Base-by-base conservation (phyloP, 2,113 vertebrate genomes). In the Dipodomys stephensi region DNA sequence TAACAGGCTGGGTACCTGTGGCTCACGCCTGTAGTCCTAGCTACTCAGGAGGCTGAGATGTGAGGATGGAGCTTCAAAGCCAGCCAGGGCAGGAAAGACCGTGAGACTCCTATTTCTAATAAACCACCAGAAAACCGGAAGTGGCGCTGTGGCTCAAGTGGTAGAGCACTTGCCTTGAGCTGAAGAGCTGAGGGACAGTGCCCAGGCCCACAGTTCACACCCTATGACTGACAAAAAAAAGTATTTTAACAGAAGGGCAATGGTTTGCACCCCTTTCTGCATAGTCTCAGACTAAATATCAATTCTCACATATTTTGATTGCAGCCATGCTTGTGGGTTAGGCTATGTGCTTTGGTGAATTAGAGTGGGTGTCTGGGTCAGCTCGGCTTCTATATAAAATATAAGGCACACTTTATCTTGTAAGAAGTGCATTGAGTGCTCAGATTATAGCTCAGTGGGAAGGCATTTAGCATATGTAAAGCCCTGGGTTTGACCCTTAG, bases 341-440 rank as follows among this genome's bases (percentile, higher is more conserved):
- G 18, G 30, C 25, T 90, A 32, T 73, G 44, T 18, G 53, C 65
- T 74, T 67, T 32, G 44, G 22, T 49, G 64, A 73, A 89, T 82
- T 72, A 76, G 71, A 96, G 74, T 85, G 64, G 30, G 30, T 72
- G 10, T 88, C 80, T 88, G 32, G 28, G 46, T 88, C 74, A 72
- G 7, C 16, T 65, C 77, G 35, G 30, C 19, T 80, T 32, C 68
- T 85, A 82, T 22, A 78, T 81, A 91, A 82, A 27, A 39, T 67
- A 28, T 28, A 77, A 46, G 68, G 28, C 10, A 72, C n/a, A 82
- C 7, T 39, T 65, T 85, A 39, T 91, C 49, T 60, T 18, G 72
- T 57, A 88, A 69, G 23, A 88, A 69, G 23, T 28, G 25, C 44
- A 3, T 46, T 49, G 30, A 44, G 44, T 4, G 8, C 65, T 49